These are phyloP conservation scores for Rhagoletis zephyria DNA, from an alignment of 1,140 invertebrate genomes.

Conservation along the genomic window DNA sequence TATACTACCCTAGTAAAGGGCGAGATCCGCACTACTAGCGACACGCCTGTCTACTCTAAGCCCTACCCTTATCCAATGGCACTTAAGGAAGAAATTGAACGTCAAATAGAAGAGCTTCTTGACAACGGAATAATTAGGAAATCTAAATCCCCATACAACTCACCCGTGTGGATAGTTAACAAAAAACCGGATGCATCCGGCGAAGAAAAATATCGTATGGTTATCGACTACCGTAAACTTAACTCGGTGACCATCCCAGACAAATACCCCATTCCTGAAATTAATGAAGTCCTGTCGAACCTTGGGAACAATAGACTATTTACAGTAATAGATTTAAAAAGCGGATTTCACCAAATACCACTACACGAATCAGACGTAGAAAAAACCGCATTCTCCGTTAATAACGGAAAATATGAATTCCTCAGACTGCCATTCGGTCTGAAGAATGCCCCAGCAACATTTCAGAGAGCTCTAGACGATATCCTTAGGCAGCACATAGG, in stretches of 20 bases:
- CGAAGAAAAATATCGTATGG: constrained; percentile 66
- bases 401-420: constrained; percentile 33
- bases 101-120: constrained; percentile 63
- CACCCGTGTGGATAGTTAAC: constrained; percentile 57
- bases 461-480: constrained; percentile 33
- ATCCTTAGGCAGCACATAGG: constrained; percentile 36
- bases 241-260: constrained; percentile 70
- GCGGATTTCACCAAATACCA: constrained; percentile 74
- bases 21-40: constrained; percentile 52
- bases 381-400: constrained; percentile 71
- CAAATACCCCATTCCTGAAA: constrained; percentile 74
- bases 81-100: constrained; percentile 61
- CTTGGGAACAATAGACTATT: constrained; percentile 72
- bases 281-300: constrained; percentile 73
- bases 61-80: constrained; percentile 60
- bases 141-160: constrained; percentile 63
- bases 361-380: constrained; percentile 63
- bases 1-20: constrained; percentile 52
- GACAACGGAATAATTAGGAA: constrained; percentile 63
- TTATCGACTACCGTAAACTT: constrained; percentile 67
- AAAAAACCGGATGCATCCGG: constrained; percentile 58
- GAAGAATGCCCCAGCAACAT: constrained; percentile 22
- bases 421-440: background rate
- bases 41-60: constrained; percentile 57
- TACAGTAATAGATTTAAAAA: constrained; percentile 72